Evolutionary conservation across 2,113 vertebrate species (phyloP).

Genomic region (Stercorarius parasiticus): DNA sequence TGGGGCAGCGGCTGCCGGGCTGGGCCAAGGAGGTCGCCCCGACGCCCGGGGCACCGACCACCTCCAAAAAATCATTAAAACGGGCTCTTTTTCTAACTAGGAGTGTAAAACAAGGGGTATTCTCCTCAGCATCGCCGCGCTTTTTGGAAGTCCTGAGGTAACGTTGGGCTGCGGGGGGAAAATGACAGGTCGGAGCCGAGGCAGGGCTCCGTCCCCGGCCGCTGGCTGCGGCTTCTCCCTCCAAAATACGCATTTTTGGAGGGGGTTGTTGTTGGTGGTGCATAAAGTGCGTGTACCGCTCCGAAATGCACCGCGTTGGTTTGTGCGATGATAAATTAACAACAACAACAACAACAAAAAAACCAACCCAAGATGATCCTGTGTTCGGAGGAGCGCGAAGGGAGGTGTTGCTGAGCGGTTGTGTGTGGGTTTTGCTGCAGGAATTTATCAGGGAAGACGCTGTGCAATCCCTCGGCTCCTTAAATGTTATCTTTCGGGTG

Average conservation of each 20-base stretch:
- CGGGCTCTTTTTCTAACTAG: background rate
- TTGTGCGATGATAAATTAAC: background rate
- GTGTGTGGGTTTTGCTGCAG: conserved; percentile 54
- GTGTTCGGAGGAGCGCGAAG: background rate
- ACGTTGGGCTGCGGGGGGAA: background rate
- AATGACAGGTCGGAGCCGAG: background rate
- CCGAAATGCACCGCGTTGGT: background rate
- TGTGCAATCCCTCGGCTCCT: background rate
- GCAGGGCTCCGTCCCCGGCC: background rate
- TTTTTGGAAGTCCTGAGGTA: background rate
- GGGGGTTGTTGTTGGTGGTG: background rate
- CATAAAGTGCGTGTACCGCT: background rate
- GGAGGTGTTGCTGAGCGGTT: background rate
- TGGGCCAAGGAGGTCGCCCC: background rate
- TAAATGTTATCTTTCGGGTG: background rate
- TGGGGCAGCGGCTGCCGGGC: background rate
- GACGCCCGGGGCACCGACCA: background rate
- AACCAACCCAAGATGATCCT: no score
- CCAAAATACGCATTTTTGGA: background rate
- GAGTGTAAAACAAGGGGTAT: background rate
- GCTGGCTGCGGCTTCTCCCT: background rate
- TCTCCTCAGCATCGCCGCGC: background rate
- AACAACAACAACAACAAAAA: no score
- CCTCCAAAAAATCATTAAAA: fast-evolving
- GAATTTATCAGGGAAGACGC: conserved; percentile 42